Base-by-base conservation (phyloP, 2,113 vertebrate species). In the Sisor rabdophorus region DNA sequence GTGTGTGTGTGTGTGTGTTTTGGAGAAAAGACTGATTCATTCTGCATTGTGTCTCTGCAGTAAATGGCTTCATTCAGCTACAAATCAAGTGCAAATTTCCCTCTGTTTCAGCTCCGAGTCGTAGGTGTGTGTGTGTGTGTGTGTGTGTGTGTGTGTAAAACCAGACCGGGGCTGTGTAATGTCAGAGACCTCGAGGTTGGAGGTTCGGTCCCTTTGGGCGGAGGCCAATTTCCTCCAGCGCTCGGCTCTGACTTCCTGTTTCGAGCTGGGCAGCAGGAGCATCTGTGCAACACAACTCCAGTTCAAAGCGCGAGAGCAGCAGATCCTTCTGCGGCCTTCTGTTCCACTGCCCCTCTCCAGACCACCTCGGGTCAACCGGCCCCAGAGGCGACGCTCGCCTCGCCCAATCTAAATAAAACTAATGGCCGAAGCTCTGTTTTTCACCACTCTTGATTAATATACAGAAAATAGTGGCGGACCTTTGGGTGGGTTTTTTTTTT, bases 221-320 rank as follows among this genome's bases (percentile, higher is more conserved):
- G 44, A 68, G 69, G 74, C 79, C 80, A 82, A 80, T 84, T 80
- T 79, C 81, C 85, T 71, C 74, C 75, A 59, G 77, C 55, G 44
- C 64, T 79, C 70, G 54, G 70, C 73, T 77, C 73, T 76, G 64
- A 81, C 81, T 86, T 86, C 85, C 83, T 80, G 70, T 47, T 78
- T 22, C 76, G 67, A 78, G 63, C 71, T 36, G 63, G 50, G 53
- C 74, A 73, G 68, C 68, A 26, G 82, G 67, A 75, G 60, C 15
- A 54, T 78, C 78, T 83, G 80, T 83, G 79, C 71, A 83, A 72
- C 83, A 78, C 67, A 80, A 80, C 53, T 61, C 81, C 70, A 80
- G 80, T 83, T 85, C 82, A 86, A 84, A 85, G 78, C 79, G 40
- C 59, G 58, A 77, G 70, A 56, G 73, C 69, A 52, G 55, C 74